Base-by-base conservation (phyloP, 1,140 invertebrate species). In the Gryllus bimaculatus region DNA sequence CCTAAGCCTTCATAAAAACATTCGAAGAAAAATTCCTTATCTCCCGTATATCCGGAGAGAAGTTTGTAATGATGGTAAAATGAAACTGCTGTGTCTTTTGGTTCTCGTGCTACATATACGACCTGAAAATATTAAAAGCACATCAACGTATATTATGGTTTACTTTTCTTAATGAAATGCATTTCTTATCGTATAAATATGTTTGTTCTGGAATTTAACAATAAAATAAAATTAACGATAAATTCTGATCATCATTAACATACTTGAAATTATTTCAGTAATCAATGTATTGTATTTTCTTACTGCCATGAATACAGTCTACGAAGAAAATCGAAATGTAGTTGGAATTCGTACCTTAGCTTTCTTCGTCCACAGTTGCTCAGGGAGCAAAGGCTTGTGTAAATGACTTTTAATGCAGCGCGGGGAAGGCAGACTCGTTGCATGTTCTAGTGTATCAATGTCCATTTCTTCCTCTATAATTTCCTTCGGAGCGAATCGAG, bases 1-100 rank as follows among this genome's bases (percentile, higher is more conserved):
- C 87, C 81, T 84, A 87, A 88, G 80, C 88, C 90, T 48, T 87
- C 87, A 20, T 92, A 82, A 84, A 93, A 93, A 54, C 89, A 84
- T 79, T 89, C 85, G 80, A 89, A 89, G 81, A 92, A 93, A 21
- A 91, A 87, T 7, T 90, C 85, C 80, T 93, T 90, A 78, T 87
- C 87, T 47, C 91, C 91, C 47, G 83, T 85, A 83, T 90, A 91
- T 8, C 88, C 88, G 75, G 90, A 47, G 8, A 81, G 26, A 12
- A 85, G 81, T 85, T 87, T n/a, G 84, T 85, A 84, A 80, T 88
- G 87, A 82, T 89, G 84, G 81, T 85, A 89, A 78, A 85, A 87
- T 0, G 88, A 88, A 8, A 88, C 86, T 73, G 84, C 85, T 10
- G 86, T 82, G 81, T 89, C 88, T 80, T 88, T 89, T 0, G 88